Base-by-base conservation (phyloP, 2,113 vertebrate species). In the Cyprinus carpio region DNA sequence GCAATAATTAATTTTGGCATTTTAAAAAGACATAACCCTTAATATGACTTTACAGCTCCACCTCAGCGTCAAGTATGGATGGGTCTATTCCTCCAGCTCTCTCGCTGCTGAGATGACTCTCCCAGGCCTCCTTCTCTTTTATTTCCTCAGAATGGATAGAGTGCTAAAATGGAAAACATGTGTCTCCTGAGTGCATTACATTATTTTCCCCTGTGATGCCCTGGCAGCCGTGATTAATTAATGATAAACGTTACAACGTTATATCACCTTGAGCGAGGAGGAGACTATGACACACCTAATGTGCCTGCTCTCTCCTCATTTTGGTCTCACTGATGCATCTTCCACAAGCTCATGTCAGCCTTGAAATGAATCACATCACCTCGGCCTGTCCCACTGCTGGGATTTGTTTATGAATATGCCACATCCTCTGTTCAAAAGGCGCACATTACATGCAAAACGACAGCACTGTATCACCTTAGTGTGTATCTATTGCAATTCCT, bases 161-260 rank as follows among this genome's bases (percentile, higher is more conserved):
- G 75, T 11, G 3, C 65, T 64, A 82, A 82, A 81, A 85, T 87
- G 78, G 78, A 87, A 77, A 54, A 76, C 58, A 51, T 51, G 74
- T 79, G 77, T 34, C 13, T 60, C 72, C 34, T 54, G 75, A 65
- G 84, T 80, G 29, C 75, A n/a, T 79, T 76, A 62, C 67, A 86
- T 82, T 87, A 75, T 86, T 88, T 89, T 62, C 74, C 76, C 71
- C 62, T 85, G 49, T 76, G 84, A 84, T 84, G 76, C 15, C 29
- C 87, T 71, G 84, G 81, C 85, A 87, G 69, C 31, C 46, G 84
- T 90, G 89, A 92, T 90, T 90, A 89, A 91, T 91, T 90, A 85
- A 90, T 83, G 67, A 91, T 85, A 86, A 49, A 40, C 77, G 80
- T 87, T 85, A 87, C 72, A 88, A 89, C 88, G 87, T 91, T 90